Evolutionary conservation across 2,113 vertebrate species (phyloP).

Genomic region (Anarrhichthys ocellatus): DNA sequence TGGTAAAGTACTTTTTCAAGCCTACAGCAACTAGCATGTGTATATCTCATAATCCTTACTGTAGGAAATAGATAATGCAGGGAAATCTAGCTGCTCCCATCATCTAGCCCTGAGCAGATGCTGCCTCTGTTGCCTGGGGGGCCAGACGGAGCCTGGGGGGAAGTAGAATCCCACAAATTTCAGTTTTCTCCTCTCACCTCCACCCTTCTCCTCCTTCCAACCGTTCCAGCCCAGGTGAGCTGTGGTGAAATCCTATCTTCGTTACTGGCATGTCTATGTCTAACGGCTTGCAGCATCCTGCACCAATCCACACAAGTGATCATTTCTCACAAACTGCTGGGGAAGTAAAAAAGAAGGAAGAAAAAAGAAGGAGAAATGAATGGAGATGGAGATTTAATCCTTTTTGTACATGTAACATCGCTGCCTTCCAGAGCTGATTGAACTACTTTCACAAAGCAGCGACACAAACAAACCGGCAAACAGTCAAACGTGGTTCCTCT

Average conservation of each 20-base stretch:
- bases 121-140: slow-evolving; percentile 39
- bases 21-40: slow-evolving; percentile 1
- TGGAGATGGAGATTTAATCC: slow-evolving; percentile 8
- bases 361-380: neutral
- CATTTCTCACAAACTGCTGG: slow-evolving; percentile 33
- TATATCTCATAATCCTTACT: neutral
- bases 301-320: slow-evolving; percentile 43
- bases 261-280: slow-evolving; percentile 29
- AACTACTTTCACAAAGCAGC: slow-evolving; percentile 15
- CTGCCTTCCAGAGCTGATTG: slow-evolving; percentile 23
- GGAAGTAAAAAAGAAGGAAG: neutral
- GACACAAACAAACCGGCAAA: neutral
- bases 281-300: slow-evolving; percentile 22
- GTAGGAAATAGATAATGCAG: slow-evolving; percentile 15
- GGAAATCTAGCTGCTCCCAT: neutral
- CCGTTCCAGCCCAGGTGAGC: slow-evolving; percentile 7
- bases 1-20: neutral
- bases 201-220: slow-evolving; percentile 3
- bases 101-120: slow-evolving; percentile 33
- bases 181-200: neutral
- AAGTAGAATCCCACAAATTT: slow-evolving; percentile 14
- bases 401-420: slow-evolving; percentile 40
- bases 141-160: slow-evolving; percentile 39
- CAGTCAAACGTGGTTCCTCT: neutral
- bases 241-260: slow-evolving; percentile 37